These are phyloP conservation scores for Percopsis omiscomaycus DNA, from an alignment of 2,797 vertebrate species.

Conservation along the genomic window DNA sequence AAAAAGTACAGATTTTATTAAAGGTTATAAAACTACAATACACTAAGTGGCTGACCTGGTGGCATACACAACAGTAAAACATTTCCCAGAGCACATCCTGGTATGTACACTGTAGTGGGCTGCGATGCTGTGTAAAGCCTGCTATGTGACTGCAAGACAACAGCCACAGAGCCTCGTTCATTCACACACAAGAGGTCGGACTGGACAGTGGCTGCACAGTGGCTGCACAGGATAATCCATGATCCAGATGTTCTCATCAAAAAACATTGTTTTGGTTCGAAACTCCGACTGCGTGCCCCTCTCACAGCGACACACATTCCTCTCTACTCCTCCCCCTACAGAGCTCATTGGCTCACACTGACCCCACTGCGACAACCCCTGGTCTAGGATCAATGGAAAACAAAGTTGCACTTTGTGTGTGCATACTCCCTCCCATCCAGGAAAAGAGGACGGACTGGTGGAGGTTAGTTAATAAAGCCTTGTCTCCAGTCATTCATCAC, in stretches of 20 bases:
- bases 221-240: not conserved
- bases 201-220: too few relatives aligned
- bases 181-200: constrained; percentile 9
- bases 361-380: too few relatives aligned
- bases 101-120: constrained; percentile 1
- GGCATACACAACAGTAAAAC: not conserved
- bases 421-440: not conserved
- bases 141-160: constrained; percentile 29
- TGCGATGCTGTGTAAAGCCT: constrained; percentile 20
- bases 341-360: too few relatives aligned
- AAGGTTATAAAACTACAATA: constrained; percentile 7
- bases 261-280: not conserved
- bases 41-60: constrained; percentile 11
- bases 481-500: constrained; percentile 52
- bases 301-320: too few relatives aligned
- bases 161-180: constrained; percentile 24
- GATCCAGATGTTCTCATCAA: not conserved
- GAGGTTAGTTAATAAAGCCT: constrained; percentile 42
- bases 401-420: not conserved
- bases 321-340: too few relatives aligned
- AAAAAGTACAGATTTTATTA: not conserved
- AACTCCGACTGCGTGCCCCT: not conserved
- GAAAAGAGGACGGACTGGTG: constrained; percentile 8
- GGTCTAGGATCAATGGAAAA: not conserved
- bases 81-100: constrained; percentile 21